Base-by-base conservation (phyloP, 2,888 invertebrate genomes). In the Epistrophella euchroma region DNA sequence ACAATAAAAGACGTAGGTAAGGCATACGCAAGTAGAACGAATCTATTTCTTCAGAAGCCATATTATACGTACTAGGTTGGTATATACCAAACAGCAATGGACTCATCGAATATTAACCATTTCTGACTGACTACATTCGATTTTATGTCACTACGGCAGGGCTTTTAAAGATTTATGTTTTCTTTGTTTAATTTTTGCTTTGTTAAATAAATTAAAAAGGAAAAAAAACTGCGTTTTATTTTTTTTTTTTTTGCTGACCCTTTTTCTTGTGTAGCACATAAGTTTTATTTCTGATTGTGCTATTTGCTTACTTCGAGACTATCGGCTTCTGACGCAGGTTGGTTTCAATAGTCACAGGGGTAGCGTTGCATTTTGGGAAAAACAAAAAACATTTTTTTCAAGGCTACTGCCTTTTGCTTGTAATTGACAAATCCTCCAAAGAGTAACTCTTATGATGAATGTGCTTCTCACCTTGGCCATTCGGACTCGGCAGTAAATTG, bases 11-110 rank as follows among this genome's bases (percentile, higher is more conserved):
- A n/a, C 19, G 47, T 28, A 9, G 9, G 32, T 32, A 32, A 0
- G 0, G 7, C 6, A 5, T 32, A 62, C 50, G 47, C 60, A 62
- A 62, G 64, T 43, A 82, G 72, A 43, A 64, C 45, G 17, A 78
- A 74, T 56, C 83, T 70, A 74, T 73, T 52, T 80, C 40, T 17
- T 55, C 11, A 43, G 84, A 84, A 85, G 75, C 84, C 84, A 58
- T 75, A 66, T 4, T 40, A 28, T 28, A n/a, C n/a, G n/a, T n/a
- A n/a, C n/a, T n/a, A n/a, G n/a, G n/a, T n/a, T n/a, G n/a, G n/a
- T n/a, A n/a, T n/a, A n/a, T 32, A n/a, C 22, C 22, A 13, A 2
- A 35, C 1, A 22, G 11, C 19, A 11, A 6, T 5, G 19, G 1
- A 47, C 2, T 45, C 45, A 28, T 32, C 32, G 10, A 7, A 58